Base-by-base conservation (phyloP, 2,888 invertebrate genomes). In the Netelia melanura region DNA sequence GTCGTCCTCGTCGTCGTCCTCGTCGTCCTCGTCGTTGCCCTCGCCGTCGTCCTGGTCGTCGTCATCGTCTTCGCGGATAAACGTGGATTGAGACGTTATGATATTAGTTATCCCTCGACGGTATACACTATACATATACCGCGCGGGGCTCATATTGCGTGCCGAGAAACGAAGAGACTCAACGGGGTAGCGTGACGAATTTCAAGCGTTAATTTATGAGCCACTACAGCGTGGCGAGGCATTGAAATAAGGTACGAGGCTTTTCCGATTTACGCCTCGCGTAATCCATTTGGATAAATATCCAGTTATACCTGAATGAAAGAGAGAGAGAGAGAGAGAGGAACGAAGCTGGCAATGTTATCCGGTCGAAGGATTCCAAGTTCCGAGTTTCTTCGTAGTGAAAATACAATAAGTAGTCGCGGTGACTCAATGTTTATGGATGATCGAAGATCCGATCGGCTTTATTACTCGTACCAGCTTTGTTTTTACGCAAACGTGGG, bases 111-210 rank as follows among this genome's bases (percentile, higher is more conserved):
- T 81, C 85, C 72, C 65, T 38, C 17, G 54, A 61, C 38, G 8
- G 43, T 56, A 56, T 21, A n/a, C 17, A 25, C 21, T 21, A 21
- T 64, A 54, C 86, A 84, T 87, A 80, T 75, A 67, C 48, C 64
- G 9, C 17, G 52, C 23, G 21, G 21, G 21, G 54, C 64, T 80
- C 70, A 78, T 30, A 68, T 52, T 65, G 58, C 38, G 25, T 64
- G 38, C 38, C 43, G 54, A 77, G 52, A 48, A 56, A 68, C 81
- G 67, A 84, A 21, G 70, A 75, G 67, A 74, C 67, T 79, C 84
- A 88, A 84, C 84, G 83, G 84, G 87, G 86, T 87, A 88, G 89
- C 89, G 89, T 90, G 89, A 89, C 90, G 90, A 91, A 91, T 91
- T 79, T 80, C 65, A 81, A 89, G 84, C 83, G 83, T 85, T 81